Evolutionary conservation across 2,797 vertebrate species (phyloP), one percentile per base, ranked within the genome.

Genomic region (Sebastolobus altivelis): DNA sequence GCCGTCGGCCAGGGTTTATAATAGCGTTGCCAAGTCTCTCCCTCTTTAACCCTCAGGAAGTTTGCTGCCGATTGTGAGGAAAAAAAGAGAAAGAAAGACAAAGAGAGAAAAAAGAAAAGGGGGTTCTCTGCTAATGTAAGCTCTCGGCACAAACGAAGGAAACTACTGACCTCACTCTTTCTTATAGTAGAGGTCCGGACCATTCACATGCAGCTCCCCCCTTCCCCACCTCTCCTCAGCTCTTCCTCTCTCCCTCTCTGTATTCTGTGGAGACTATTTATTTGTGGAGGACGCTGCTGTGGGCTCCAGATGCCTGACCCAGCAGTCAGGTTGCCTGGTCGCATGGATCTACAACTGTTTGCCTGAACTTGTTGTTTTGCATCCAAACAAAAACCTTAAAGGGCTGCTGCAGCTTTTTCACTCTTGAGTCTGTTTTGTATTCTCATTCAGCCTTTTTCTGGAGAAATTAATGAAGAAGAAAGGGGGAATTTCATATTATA

Each of bases 261-360:
- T 88, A 82, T 92, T 91, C 75, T 85, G 76, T 80, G 73, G 83
- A 78, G 79, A 82, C 80, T 79, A 73, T 90, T 93, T 88, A 81
- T 95, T 94, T 93, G 93, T 90, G 91, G 84, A 87, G 79, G 79
- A 88, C 72, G 76, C 60, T 86, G 87, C 91, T 75, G 86, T 92
- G 89, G 78, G 83, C 85, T 92, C 84, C 93, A 94, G 94, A 95
- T 95, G 95, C 94, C 94, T 94, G 84, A 88, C 88, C 91, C 85
- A 83, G 87, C 92, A 94, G 90, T 90, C 87, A 86, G 79, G 95
- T 96, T 96, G 94, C 95, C 83, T 92, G 88, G 93, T 88, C 91
- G 93, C 91, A 93, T 83, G 69, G 60, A 85, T 84, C 83, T 92
- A 92, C 90, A 89, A 92, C 88, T 87, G 79, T 89, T 92, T 86